Evolutionary conservation across 2,113 vertebrate species (phyloP), one percentile per base, ranked within the genome.

Genomic region (Rhabdornis inornatus): DNA sequence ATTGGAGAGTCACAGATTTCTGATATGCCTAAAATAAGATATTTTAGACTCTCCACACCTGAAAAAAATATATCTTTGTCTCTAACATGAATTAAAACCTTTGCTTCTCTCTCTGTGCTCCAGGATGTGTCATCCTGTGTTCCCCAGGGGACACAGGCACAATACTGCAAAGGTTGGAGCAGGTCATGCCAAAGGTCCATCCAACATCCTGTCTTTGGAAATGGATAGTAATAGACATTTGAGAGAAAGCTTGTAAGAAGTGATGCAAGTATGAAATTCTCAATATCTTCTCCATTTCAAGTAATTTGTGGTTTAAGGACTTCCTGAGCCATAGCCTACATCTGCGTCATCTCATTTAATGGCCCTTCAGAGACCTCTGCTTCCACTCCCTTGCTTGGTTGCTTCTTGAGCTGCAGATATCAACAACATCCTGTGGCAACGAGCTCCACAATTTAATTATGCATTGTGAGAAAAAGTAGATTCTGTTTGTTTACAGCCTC

Each of bases 281-380:
- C 71, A 31, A 2, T 95, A 93, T 89, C 92, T 94, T 92, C 94
- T 92, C 86, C 69, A 81, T 93, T 94, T 94, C 91, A 92, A 96
- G 83, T 52, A 95, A 95, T 94, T 92, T 97, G 95, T 95, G 94
- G 95, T 97, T 94, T 93, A 78, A 94, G 83, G 86, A 90, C 83
- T 97, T 96, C 96, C 95, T 96, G 96, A 96, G 74, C 89, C 15
- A 4, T 44, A 90, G 83, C 56, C 52, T 95, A 68, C 72, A 71
- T 94, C 80, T 97, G 77, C 95, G 68, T 97, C 95, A 97, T 97
- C 85, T 45, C 75, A 13, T 93, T 92, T 97, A 96, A 97, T 64
- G 83, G 92, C 86, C 60, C 92, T 96, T 94, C 44, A 64, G 95
- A 97, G 95, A 87, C 83, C 13, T 90, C 59, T 66, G 65, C 83